These are phyloP conservation scores for Tricholaema leucomelas DNA, from an alignment of 2,113 vertebrate genomes.

Conservation along the genomic window DNA sequence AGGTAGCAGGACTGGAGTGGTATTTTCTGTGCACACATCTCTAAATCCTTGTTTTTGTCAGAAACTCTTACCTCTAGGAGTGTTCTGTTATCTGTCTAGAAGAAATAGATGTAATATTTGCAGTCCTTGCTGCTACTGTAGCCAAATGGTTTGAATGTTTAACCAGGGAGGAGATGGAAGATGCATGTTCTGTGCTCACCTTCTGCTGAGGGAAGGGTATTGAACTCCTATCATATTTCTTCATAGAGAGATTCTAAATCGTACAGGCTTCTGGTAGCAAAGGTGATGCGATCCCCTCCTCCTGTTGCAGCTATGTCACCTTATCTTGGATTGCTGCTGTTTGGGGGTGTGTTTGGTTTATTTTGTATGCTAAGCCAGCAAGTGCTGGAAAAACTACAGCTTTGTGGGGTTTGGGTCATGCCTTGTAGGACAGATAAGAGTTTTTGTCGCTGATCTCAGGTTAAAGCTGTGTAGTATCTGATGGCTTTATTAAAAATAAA, in stretches of 20 bases:
- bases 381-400: neutral
- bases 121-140: neutral
- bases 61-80: neutral
- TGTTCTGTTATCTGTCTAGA: neutral
- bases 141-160: neutral
- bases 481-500: neutral
- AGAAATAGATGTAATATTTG: neutral
- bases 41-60: neutral
- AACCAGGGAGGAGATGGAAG: neutral
- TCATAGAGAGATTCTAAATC: neutral
- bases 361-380: neutral
- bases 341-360: accelerated
- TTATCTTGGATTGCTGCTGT: neutral
- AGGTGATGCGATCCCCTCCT: neutral
- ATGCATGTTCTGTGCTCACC: neutral
- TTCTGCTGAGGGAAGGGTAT: neutral
- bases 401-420: neutral
- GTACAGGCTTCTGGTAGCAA: neutral
- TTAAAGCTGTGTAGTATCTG: neutral
- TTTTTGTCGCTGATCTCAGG: neutral
- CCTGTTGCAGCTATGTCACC: neutral
- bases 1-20: neutral
- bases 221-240: accelerated
- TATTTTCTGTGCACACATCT: neutral
- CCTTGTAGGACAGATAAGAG: neutral